Conservation (phyloP, 2,797 vertebrate species). For the Sebastes taczanowskii region DNA sequence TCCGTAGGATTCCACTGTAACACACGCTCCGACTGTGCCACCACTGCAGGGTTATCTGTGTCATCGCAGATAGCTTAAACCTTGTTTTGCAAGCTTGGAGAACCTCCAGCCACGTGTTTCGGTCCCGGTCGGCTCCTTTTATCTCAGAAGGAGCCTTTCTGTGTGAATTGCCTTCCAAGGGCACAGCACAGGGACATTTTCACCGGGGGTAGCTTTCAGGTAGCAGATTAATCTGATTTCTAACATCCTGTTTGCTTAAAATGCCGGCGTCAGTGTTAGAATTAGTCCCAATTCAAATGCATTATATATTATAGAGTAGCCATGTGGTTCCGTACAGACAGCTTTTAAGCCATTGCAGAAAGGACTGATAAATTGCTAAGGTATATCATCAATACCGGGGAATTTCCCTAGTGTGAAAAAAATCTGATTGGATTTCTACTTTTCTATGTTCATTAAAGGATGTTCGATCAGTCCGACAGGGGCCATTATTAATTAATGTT, state of each 20-base stretch:
- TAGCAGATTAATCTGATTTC: conserved; percentile 30
- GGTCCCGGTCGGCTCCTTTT: conserved; percentile 24
- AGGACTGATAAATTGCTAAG: not conserved
- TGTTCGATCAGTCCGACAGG: not conserved
- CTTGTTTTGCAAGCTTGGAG: conserved; percentile 37
- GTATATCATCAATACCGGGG: conserved; percentile 22
- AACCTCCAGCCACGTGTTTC: conserved; percentile 17
- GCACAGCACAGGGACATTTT: conserved; percentile 20
- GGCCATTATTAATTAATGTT: conserved; percentile 9
- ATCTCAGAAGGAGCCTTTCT: conserved; percentile 32
- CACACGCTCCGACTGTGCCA: not conserved
- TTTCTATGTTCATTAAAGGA: conserved; percentile 13
- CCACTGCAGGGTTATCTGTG: conserved; percentile 56
- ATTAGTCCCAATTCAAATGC: not conserved
- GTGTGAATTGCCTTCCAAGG: conserved; percentile 43
- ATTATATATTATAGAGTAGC: not conserved
- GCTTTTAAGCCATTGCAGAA: not conserved
- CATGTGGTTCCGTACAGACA: not conserved
- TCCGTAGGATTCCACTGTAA: not conserved
- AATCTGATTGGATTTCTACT: conserved; percentile 14
- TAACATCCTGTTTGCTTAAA: not conserved
- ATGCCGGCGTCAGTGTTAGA: not conserved
- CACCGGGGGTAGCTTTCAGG: conserved; percentile 15
- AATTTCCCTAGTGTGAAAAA: conserved; percentile 36
- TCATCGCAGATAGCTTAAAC: conserved; percentile 54